Percentiles rank a stretch among this genome's conserved stretches.
Conservation (phyloP, 2,113 vertebrate species). For the Eira barbara region DNA sequence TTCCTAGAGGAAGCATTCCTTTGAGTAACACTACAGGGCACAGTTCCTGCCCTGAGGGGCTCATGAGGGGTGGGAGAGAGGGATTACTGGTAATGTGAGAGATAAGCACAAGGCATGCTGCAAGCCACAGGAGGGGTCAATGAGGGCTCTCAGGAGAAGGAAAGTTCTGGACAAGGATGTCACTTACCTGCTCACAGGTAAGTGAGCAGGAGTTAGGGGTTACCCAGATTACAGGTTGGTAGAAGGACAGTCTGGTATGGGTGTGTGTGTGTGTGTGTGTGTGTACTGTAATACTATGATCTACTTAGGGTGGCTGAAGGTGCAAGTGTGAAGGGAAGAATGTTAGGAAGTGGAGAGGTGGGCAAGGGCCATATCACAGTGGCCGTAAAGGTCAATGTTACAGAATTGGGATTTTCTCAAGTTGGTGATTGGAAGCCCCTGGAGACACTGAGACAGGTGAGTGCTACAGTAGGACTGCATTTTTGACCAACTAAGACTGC, state of each 20-base stretch:
- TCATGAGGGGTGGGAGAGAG: too few relatives aligned
- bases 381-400: background rate
- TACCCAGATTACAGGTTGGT: background rate
- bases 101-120: too few relatives aligned
- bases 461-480: background rate
- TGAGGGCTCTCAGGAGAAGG: background rate
- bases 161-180: background rate
- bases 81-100: background rate
- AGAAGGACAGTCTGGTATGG: background rate
- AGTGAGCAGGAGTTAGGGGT: background rate
- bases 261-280: background rate
- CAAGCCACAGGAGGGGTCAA: background rate
- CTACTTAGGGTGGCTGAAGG: background rate
- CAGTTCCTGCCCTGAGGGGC: background rate
- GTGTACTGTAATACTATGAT: background rate
- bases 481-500: background rate
- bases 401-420: background rate
- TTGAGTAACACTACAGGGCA: background rate
- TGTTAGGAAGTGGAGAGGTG: background rate
- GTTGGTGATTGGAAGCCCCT: background rate
- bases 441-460: accelerated
- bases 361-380: background rate
- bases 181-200: background rate
- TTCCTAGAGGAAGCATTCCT: background rate
- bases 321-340: too few relatives aligned